These are phyloP conservation scores for Patella depressa DNA, from an alignment of 2,888 invertebrate genomes.

Conservation along the genomic window DNA sequence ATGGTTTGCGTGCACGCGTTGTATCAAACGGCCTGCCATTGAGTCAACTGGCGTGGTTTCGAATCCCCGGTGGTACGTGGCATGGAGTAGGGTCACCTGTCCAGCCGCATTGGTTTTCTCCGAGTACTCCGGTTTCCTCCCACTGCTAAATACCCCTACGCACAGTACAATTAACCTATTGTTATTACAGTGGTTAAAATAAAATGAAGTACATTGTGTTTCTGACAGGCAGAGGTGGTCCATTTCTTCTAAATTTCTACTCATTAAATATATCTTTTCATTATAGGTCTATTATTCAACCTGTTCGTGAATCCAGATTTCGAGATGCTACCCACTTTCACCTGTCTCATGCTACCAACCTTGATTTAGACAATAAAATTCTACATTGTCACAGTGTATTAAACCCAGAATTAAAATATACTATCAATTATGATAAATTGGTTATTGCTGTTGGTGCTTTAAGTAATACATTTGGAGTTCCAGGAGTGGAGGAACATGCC, in stretches of 20 bases:
- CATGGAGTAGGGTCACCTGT: too few species aligned
- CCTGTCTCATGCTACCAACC: conserved; percentile 60
- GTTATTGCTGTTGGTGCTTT: conserved; percentile 72
- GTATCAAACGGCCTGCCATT: too few species aligned
- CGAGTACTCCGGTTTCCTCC: too few species aligned
- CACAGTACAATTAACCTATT: too few species aligned
- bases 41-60: too few species aligned
- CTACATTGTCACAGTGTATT: conserved; percentile 64
- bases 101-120: too few species aligned
- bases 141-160: too few species aligned
- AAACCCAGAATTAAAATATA: conserved; percentile 54
- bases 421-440: conserved; percentile 69
- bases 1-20: too few species aligned
- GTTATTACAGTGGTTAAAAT: too few species aligned
- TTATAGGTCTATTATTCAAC: conserved; percentile 71
- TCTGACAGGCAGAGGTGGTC: too few species aligned
- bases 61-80: too few species aligned
- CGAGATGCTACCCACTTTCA: conserved; percentile 69
- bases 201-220: background rate
- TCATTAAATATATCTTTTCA: background rate
- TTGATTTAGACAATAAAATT: conserved; percentile 58
- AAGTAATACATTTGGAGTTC: conserved; percentile 71
- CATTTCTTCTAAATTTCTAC: too few species aligned
- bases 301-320: conserved; percentile 69
- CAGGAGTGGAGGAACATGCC: conserved; percentile 71